Percentiles rank a stretch among this genome's conserved stretches.
These are phyloP conservation scores for Ahaetulla prasina DNA, from an alignment of 2,113 vertebrate species.

Conservation along the genomic window DNA sequence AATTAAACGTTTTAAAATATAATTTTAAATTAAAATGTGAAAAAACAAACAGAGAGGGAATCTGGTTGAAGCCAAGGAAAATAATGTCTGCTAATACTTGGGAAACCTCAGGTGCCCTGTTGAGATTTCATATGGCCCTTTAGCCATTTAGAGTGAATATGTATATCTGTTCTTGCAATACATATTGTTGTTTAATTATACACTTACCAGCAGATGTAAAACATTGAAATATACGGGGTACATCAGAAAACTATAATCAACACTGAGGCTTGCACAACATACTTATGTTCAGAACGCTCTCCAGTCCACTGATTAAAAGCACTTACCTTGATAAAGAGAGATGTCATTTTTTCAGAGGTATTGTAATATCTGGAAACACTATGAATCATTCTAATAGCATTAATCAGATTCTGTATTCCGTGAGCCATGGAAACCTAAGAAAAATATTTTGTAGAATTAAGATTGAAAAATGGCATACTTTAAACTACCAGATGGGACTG, in stretches of 20 bases:
- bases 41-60: not conserved
- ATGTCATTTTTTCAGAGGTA: conserved; percentile 77
- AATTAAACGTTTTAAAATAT: not conserved
- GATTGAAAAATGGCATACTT: not conserved
- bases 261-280: not conserved
- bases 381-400: conserved; percentile 76
- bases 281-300: not conserved
- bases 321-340: conserved; percentile 79
- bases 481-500: not conserved
- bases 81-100: not conserved
- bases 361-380: conserved; percentile 77
- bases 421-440: conserved; percentile 76
- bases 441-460: conserved; percentile 32
- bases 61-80: not conserved
- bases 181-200: not conserved
- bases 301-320: not conserved
- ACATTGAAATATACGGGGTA: not conserved
- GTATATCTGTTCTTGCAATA: not conserved
- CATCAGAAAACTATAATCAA: not conserved
- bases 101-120: not conserved
- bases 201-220: not conserved
- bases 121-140: not conserved
- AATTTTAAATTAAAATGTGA: not conserved
- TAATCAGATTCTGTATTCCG: conserved; percentile 77
- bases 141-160: not conserved